phyloP scores from a whole-genome alignment of 2,113 vertebrate species.

The Hemicordylus capensis region DNA sequence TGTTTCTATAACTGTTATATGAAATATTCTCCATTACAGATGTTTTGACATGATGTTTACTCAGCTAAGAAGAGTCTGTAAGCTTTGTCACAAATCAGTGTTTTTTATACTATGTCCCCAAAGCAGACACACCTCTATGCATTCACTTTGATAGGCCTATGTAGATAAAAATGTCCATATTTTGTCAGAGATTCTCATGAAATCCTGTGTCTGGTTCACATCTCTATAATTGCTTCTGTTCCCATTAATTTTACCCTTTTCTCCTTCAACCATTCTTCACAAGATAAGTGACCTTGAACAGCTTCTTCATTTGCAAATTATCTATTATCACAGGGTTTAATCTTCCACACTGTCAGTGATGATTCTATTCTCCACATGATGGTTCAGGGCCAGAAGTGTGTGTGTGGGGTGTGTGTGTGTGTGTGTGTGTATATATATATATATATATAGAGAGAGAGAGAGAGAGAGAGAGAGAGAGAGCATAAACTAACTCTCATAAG shows the following conservation, averaged over 20 bases:
- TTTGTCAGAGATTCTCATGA: too few species aligned
- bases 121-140: neutral
- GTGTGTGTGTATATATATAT: too few species aligned
- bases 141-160: neutral
- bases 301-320: neutral
- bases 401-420: too few species aligned
- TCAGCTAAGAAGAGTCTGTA: neutral
- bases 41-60: neutral
- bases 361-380: too few species aligned
- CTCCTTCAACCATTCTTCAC: neutral
- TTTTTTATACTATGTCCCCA: neutral
- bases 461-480: too few species aligned
- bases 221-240: neutral
- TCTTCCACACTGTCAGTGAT: neutral
- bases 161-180: neutral
- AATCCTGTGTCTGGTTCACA: too few species aligned
- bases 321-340: neutral
- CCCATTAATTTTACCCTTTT: neutral
- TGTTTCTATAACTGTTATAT: rapidly evolving
- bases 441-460: too few species aligned
- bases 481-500: neutral
- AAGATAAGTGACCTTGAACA: neutral
- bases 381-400: neutral
- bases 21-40: rapidly evolving
- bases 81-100: neutral